phyloP scores from a whole-genome alignment of 2,888 invertebrate genomes.

The Drosophila engyochracea region DNA sequence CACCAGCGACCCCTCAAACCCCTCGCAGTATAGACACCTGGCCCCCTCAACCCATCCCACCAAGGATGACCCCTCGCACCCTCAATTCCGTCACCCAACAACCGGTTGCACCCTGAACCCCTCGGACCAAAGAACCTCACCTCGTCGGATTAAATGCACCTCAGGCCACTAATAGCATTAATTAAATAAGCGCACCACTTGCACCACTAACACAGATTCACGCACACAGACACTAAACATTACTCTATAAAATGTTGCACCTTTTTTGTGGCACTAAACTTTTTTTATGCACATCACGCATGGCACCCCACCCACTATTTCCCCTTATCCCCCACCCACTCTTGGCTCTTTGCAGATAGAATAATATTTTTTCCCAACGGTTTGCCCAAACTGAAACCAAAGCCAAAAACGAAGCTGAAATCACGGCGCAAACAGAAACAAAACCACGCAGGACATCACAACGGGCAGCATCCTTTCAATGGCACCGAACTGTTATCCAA shows the following conservation, averaged over 20 bases:
- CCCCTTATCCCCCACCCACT: conserved; percentile 1
- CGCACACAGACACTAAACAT: conserved; percentile 10
- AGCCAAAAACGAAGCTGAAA: conserved; percentile 74
- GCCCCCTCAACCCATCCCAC: neutral
- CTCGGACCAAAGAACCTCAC: neutral
- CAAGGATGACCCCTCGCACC: neutral
- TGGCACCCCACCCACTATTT: conserved; percentile 19
- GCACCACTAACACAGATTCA: conserved; percentile 25
- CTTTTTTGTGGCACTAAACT: conserved; percentile 74
- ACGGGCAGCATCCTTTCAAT: conserved; percentile 41
- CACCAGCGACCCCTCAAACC: neutral
- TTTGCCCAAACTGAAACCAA: conserved; percentile 82
- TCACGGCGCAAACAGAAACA: conserved; percentile 55
- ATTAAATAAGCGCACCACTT: conserved; percentile 60
- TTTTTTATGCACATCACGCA: conserved; percentile 67
- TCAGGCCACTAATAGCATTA: conserved; percentile 61
- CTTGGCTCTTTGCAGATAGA: conserved; percentile 81
- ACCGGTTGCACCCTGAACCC: neutral
- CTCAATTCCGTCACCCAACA: no score
- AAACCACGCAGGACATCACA: conserved; percentile 39
- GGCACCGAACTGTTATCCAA: conserved; percentile 69
- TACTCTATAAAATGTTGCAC: conserved; percentile 46
- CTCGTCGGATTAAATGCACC: conserved; percentile 40
- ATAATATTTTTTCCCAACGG: conserved; percentile 84
- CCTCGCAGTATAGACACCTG: neutral